phyloP scores from a whole-genome alignment of 2,797 vertebrate genomes.

The Phaenicophaeus curvirostris region DNA sequence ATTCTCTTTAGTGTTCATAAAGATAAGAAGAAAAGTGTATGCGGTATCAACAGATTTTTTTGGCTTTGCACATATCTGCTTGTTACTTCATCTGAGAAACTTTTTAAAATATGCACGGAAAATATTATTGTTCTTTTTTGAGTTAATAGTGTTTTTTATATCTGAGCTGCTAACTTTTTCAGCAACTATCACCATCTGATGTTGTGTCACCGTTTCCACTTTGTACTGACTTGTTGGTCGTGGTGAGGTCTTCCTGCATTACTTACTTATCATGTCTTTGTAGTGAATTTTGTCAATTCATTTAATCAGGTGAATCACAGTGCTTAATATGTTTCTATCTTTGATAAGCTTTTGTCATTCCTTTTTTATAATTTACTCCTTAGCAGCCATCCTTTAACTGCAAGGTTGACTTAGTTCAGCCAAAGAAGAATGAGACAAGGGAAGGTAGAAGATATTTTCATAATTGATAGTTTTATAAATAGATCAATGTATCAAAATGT shows the following conservation, averaged over 20 bases:
- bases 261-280: background rate
- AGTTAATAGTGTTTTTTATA: background rate
- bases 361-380: background rate
- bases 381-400: background rate
- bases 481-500: background rate
- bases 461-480: slow-evolving; percentile 43
- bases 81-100: background rate
- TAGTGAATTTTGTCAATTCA: background rate
- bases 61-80: background rate
- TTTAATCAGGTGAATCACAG: background rate
- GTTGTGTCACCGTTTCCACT: background rate
- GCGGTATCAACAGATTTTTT: background rate
- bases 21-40: background rate
- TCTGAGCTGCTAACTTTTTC: background rate
- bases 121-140: background rate
- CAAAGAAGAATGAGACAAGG: background rate
- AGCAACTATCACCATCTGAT: background rate
- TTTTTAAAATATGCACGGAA: background rate
- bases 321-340: background rate
- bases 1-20: background rate
- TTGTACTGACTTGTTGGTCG: background rate
- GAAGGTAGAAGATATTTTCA: background rate
- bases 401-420: background rate
- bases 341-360: slow-evolving; percentile 5
- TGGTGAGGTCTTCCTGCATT: background rate